Percentiles rank a stretch among this genome's conserved stretches.
Evolutionary conservation across 2,797 vertebrate species (phyloP).

Genomic region (Oophaga sylvatica): DNA sequence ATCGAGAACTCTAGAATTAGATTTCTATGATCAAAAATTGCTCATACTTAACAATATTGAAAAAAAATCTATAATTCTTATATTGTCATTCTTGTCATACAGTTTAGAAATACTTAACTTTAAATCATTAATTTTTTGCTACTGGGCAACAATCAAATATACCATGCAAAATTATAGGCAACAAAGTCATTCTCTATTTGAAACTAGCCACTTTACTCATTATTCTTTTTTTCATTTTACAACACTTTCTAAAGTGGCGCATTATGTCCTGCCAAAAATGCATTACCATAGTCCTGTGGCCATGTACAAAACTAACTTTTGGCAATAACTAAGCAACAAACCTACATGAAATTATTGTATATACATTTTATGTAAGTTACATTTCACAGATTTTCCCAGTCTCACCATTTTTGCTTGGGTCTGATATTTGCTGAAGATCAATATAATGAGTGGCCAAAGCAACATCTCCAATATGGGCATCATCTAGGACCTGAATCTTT

Average conservation of each 20-base stretch:
- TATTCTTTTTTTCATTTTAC: background rate
- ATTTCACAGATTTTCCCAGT: background rate
- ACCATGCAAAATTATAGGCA: background rate
- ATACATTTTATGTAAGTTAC: background rate
- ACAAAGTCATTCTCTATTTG: background rate
- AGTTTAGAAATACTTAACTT: too few relatives aligned
- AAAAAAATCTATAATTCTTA: too few relatives aligned
- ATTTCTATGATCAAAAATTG: too few relatives aligned
- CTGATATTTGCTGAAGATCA: constrained; percentile 88
- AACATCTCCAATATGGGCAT: constrained; percentile 82
- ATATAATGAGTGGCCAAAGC: constrained; percentile 90
- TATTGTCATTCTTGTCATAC: too few relatives aligned
- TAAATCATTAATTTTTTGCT: too few relatives aligned
- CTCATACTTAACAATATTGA: too few relatives aligned
- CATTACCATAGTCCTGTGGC: too few relatives aligned
- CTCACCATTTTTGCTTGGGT: constrained; percentile 86
- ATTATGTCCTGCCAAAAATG: too few relatives aligned
- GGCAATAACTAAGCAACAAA: too few relatives aligned
- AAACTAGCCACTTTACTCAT: background rate
- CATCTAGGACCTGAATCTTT: constrained; percentile 86
- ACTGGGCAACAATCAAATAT: background rate
- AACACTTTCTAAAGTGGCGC: background rate
- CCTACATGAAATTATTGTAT: too few relatives aligned
- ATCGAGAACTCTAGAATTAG: too few relatives aligned
- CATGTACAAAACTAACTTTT: too few relatives aligned